Evolutionary conservation across 1,140 invertebrate species (phyloP).

Genomic region (Coenobita brevimanus): DNA sequence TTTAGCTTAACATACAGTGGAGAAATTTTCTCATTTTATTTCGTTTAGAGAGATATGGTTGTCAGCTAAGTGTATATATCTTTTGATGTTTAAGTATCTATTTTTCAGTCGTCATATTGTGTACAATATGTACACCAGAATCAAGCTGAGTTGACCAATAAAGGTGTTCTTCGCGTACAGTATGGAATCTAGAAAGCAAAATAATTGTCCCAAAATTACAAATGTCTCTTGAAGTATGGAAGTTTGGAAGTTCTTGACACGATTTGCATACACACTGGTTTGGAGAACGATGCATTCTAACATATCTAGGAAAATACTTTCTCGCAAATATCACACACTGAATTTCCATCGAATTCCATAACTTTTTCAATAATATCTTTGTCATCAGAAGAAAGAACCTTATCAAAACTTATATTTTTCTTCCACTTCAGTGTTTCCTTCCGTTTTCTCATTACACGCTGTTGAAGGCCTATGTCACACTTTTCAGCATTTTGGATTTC

Average conservation of each 20-base stretch:
- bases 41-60: too few species aligned
- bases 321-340: neutral
- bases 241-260: constrained; percentile 3
- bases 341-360: neutral
- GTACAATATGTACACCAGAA: neutral
- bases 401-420: neutral
- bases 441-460: too few species aligned
- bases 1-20: constrained; percentile 11
- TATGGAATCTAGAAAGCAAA: constrained; percentile 2
- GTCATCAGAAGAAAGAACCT: neutral
- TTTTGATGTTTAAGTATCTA: too few species aligned
- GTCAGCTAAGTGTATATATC: too few species aligned
- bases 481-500: too few species aligned
- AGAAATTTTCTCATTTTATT: constrained; percentile 10
- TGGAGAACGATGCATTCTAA: neutral
- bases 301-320: neutral
- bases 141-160: constrained; percentile 27
- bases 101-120: too few species aligned
- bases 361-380: too few species aligned
- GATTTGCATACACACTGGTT: neutral
- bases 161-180: neutral
- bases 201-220: neutral
- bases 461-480: too few species aligned
- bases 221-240: constrained; percentile 14
- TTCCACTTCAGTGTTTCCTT: too few species aligned